Base-by-base conservation (phyloP, 1,140 invertebrate species). In the Drosophila murphyi region DNA sequence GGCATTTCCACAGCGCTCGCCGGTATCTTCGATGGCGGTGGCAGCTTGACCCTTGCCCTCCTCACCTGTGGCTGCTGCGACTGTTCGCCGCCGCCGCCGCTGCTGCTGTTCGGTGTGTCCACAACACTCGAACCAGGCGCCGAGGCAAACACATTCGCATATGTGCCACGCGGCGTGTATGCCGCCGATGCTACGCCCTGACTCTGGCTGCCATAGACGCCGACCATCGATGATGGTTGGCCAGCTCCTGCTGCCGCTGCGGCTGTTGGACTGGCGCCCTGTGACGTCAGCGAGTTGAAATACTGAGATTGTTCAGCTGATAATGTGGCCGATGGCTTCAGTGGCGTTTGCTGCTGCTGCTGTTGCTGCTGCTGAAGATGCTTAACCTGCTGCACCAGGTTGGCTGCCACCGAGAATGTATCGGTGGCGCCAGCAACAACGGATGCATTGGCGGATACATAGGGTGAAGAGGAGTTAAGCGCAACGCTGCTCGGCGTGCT, bases 1-100 rank as follows among this genome's bases (percentile, higher is more conserved):
- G 96, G 98, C 98, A 99, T 99, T 93, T 99, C 98, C 34, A 99
- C 98, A 51, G 98, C 98, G 69, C 95, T 97, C 12, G 97, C 95
- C 39, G 98, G 98, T 81, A 99, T 99, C 95, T 98, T 98, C 20
- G 97, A 98, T 10, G 97, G 97, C 48, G 97, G 97, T 59, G 97
- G 97, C 55, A 98, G 95, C 82, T 97, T 95, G n/a, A 97, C 95
- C 79, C 96, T 95, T 32, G 92, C 80, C n/a, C 92, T 69, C 83
- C 96, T 95, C 67, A 95, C 96, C 93, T 92, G 94, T 92, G 94
- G 96, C 80, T 93, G 94, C 64, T 91, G 83, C 45, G 90, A 82
- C 54, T 80, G 70, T 93, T 78, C 72, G 10, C 20, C 20, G 20
- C 20, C 72, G 10, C 20, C 20, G 20, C 20, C 20, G 20, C 50